Evolutionary conservation across 2,797 vertebrate genomes (phyloP), one percentile per base, ranked within the genome.

Genomic region (Schizothorax lantsangensis): DNA sequence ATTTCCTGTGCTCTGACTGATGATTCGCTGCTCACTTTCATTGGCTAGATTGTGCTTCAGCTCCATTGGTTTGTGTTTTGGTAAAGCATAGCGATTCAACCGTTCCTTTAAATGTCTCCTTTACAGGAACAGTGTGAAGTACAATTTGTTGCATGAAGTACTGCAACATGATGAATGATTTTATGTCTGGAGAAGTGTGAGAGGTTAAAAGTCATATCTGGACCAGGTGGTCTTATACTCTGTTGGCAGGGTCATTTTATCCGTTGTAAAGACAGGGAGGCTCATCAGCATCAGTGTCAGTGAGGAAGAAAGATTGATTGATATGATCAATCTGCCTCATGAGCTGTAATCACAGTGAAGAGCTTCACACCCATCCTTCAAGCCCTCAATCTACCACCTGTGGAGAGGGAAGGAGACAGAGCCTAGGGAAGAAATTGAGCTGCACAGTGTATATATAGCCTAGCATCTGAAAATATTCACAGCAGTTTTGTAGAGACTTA

Each of bases 351-450:
- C 84, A 66, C 57, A 59, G 81, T 79, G 52, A 86, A 90, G 81
- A 87, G 79, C 72, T 83, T 77, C 17, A 43, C 23, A 62, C 54
- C 71, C 75, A 79, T 87, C 62, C 66, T 81, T 75, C 88, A 78
- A 84, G 47, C 66, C 78, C 8, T 75, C 86, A 89, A 88, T 90
- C 86, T 89, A 77, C 88, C 88, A 66, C 89, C 88, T 83, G 86
- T 79, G 88, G 85, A 84, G 88, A 79, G 86, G 66, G 79, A 89
- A 87, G 80, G 83, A 86, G 89, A 83, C 91, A 92, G 83, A 92
- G 92, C 88, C 87, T 89, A 90, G 89, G 54, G 88, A 92, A 71
- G 54, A 38, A 30, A 64, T 43, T 12, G 19, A 68, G 86, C 85
- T 75, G 88, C 82, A 54, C 71, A 78, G 43, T 49, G 26, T 78